Base-by-base conservation (phyloP, 2,797 vertebrate species). In the Characodon lateralis region DNA sequence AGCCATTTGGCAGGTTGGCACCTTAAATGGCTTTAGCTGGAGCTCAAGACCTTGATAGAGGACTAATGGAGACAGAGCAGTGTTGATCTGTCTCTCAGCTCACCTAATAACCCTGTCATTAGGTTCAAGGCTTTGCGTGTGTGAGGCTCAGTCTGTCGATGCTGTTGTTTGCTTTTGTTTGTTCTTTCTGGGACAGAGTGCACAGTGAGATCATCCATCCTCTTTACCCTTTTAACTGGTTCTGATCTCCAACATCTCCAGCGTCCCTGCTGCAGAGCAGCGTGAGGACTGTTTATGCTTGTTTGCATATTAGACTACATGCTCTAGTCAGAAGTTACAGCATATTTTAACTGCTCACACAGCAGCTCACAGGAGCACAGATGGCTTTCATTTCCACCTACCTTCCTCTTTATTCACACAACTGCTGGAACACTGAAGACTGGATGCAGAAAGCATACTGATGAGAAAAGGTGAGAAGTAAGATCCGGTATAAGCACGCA, bases 71-170 rank as follows among this genome's bases (percentile, higher is more conserved):
- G 83, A 41, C 76, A 76, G 79, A 86, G 85, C 74, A 82, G 89
- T 78, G 81, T 89, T 91, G 89, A 92, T 92, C 93, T 89, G 85
- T 82, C 86, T 92, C 75, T 92, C 53, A 78, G 89, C 85, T 89
- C 84, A 82, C 85, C 91, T 89, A 91, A 89, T 93, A 90, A 93
- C 90, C 85, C 92, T 78, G 88, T 93, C 89, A 90, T 94, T 89
- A 91, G 84, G 78, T 46, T 59, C 82, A 89, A 78, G 87, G 80
- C 86, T 89, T 90, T 89, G 88, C 65, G 41, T 89, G 86, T 83
- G 35, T 73, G 76, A 76, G 78, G 46, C 79, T 73, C n/a, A 22
- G 75, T 72, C 46, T 3, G 58, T 81, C 83, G 58, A 79, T 35
- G 48, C 83, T 89, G 91, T 89, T 92, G 88, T 91, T 92, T 81